Percentiles rank a stretch among this genome's conserved stretches.
phyloP scores from a whole-genome alignment of 2,888 invertebrate genomes.

The Ethmia dodecea region DNA sequence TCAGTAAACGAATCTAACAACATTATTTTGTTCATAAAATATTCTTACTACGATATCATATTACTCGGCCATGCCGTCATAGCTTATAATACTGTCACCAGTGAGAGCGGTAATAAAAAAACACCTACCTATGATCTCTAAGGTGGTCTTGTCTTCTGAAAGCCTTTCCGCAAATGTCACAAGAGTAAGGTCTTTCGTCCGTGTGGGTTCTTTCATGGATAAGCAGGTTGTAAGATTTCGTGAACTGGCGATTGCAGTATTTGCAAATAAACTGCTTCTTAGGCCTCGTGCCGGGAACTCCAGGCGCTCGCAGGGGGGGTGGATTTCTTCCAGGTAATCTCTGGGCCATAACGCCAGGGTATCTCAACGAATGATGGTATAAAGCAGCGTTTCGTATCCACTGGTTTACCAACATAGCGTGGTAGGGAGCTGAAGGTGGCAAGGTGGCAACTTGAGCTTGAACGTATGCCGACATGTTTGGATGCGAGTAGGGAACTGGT shows the following conservation, averaged over 20 bases:
- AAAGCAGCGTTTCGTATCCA: slow-evolving; percentile 85
- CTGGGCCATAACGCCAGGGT: slow-evolving; percentile 68
- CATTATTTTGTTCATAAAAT: too few relatives aligned
- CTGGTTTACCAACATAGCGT: slow-evolving; percentile 83
- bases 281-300: slow-evolving; percentile 79
- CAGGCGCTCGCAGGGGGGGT: slow-evolving; percentile 74
- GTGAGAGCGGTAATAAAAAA: neutral
- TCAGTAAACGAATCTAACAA: too few relatives aligned
- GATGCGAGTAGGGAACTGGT: slow-evolving; percentile 53
- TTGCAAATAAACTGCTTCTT: slow-evolving; percentile 97
- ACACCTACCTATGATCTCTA: slow-evolving; percentile 88
- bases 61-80: too few relatives aligned
- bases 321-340: slow-evolving; percentile 72
- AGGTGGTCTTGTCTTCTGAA: slow-evolving; percentile 97
- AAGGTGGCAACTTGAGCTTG: slow-evolving; percentile 67
- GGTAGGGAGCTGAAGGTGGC: slow-evolving; percentile 68
- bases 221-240: slow-evolving; percentile 97
- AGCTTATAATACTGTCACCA: too few relatives aligned
- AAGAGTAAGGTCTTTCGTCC: slow-evolving; percentile 96
- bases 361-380: slow-evolving; percentile 78
- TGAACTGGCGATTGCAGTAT: slow-evolving; percentile 97
- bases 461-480: slow-evolving; percentile 61
- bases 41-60: too few relatives aligned
- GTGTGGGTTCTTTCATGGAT: slow-evolving; percentile 99
- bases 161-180: slow-evolving; percentile 97